Evolutionary conservation across 2,888 invertebrate genomes (phyloP), one percentile per base, ranked within the genome.

Genomic region (Napeogenes inachia): DNA sequence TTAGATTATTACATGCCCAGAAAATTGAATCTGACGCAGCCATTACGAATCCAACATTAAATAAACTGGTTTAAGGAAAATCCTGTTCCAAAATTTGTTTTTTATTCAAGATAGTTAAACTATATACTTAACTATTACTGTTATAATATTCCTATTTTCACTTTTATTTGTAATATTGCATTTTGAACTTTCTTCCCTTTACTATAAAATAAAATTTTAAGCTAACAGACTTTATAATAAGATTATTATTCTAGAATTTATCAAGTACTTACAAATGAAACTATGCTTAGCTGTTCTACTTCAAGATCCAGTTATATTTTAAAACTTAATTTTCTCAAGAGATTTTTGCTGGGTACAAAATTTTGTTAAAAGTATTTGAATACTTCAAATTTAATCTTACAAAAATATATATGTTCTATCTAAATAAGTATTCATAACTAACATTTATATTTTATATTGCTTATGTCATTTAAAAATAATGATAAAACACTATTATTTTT

Each of bases 41-140:
- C 63, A 61, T 65, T 60, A 61, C 62, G 54, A 66, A 59, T 65
- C 46, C 59, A 64, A 66, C 62, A 59, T 56, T 59, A 64, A 60
- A 63, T 54, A 65, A 67, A 67, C 55, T 67, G 65, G 62, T 65
- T 67, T 63, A 63, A 60, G 62, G 62, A 74, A 71, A 73, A 70
- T 66, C 66, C 68, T 69, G 73, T 75, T 71, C 67, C 56, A 63
- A 67, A 67, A 70, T 68, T 73, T 4, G 4, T 42, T 38, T 57
- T 46, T 33, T 45, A 21, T 35, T 42, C 21, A 5, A 72, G 76
- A 75, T 75, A 42, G 42, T 42, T 42, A 42, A 10, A 42, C 42
- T 42, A 42, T 42, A 3, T 10, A 42, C 8, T 42, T 38, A 38
- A 75, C 73, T 60, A 50, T 53, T 50, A 50, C 56, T 38, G 4